Conservation (phyloP, 2,113 vertebrate genomes). For the Tetrao urogallus region DNA sequence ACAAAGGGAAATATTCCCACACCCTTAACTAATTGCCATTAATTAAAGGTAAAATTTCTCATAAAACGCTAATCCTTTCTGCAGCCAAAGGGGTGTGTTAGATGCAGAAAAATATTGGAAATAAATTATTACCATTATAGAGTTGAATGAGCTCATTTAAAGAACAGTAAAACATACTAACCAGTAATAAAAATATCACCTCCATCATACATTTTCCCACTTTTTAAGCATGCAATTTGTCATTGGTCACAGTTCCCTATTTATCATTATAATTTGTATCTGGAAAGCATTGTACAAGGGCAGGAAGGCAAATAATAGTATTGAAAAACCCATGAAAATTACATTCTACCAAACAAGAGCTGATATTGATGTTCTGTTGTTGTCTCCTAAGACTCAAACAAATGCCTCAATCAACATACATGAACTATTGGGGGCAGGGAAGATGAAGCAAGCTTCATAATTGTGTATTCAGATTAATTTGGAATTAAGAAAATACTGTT, state of each 20-base stretch:
- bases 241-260: not conserved
- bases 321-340: constrained; percentile 12
- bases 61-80: not conserved
- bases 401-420: constrained; percentile 24
- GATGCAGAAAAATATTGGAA: not conserved
- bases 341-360: constrained; percentile 13
- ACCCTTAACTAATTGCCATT: not conserved
- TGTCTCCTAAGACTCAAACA: constrained; percentile 5
- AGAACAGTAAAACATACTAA: not conserved
- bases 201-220: not conserved
- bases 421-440: not conserved
- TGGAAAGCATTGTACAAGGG: not conserved
- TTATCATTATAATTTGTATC: not conserved
- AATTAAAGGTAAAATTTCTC: not conserved
- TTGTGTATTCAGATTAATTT: not conserved
- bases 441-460: not conserved
- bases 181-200: not conserved
- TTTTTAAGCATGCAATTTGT: not conserved
- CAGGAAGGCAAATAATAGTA: not conserved
- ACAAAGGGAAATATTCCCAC: not conserved
- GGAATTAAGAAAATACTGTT: not conserved
- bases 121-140: not conserved
- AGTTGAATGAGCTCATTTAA: not conserved
- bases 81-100: not conserved
- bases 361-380: not conserved